Conservation (phyloP, 2,113 vertebrate species). For the Rhombomys opimus region DNA sequence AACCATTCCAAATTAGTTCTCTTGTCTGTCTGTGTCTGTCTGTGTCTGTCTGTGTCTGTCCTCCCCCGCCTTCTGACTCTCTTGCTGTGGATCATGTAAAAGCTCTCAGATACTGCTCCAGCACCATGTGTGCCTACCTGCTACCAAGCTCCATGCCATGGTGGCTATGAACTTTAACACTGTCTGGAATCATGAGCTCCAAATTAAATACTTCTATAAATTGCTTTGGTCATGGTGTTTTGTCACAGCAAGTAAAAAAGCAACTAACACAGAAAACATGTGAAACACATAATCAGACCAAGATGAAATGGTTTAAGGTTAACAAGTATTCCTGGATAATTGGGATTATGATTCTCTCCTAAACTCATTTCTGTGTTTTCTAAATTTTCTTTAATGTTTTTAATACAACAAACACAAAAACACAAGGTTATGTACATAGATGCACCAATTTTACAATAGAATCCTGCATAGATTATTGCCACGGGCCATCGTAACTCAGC, state of each 20-base stretch:
- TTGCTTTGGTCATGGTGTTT: neutral
- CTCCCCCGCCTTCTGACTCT: neutral
- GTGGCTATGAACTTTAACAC: neutral
- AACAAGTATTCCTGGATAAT: neutral
- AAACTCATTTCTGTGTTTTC: constrained; percentile 28
- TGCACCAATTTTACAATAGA: neutral
- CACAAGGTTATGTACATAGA: neutral
- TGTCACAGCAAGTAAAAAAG: neutral
- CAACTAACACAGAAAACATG: neutral
- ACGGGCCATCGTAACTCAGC: neutral
- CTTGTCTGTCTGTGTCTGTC: neutral
- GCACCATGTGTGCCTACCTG: neutral
- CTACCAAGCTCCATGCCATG: neutral
- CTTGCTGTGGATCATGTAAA: neutral
- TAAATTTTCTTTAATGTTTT: neutral
- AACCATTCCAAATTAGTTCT: neutral
- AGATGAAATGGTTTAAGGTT: neutral
- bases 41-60: neutral
- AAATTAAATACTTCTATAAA: neutral
- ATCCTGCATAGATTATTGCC: neutral
- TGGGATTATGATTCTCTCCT: neutral
- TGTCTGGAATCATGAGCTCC: neutral
- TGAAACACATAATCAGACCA: neutral
- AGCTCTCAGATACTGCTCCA: neutral
- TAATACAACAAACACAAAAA: neutral